phyloP scores from a whole-genome alignment of 2,113 vertebrate genomes.

The Orientallactaga bullata region DNA sequence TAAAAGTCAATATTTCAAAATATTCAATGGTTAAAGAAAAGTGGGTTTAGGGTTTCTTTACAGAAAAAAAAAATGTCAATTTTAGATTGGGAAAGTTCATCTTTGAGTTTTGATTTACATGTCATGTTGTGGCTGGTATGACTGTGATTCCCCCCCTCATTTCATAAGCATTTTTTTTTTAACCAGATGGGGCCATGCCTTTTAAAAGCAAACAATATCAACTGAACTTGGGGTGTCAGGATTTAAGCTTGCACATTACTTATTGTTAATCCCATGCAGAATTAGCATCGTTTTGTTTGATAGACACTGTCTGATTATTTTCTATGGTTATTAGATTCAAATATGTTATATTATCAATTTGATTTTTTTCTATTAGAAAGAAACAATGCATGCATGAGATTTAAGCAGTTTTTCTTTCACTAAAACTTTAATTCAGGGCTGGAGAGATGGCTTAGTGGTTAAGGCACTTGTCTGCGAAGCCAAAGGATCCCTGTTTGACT shows the following conservation, averaged over 20 bases:
- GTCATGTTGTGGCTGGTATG: background rate
- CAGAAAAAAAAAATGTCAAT: background rate
- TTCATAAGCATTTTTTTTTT: background rate
- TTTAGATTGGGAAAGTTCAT: background rate
- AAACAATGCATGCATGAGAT: background rate
- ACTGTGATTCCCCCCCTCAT: background rate
- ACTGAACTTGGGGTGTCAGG: background rate
- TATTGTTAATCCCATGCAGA: background rate
- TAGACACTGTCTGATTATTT: background rate
- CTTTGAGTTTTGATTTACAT: background rate
- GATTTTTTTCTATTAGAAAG: background rate
- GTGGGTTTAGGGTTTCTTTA: background rate
- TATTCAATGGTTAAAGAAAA: background rate
- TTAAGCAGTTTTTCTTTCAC: background rate
- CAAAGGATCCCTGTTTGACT: too few relatives aligned
- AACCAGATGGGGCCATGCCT: background rate
- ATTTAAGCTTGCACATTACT: background rate
- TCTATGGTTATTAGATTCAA: background rate
- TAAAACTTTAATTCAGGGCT: too few relatives aligned
- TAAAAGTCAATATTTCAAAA: slow-evolving; percentile 5
- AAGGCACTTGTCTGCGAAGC: too few relatives aligned
- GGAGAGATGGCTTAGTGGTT: too few relatives aligned
- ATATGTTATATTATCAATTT: background rate
- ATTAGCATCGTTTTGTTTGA: background rate
- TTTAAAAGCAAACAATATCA: background rate